Base-by-base conservation (phyloP, 1,140 invertebrate species). In the Aphaenogaster ashmeadi region DNA sequence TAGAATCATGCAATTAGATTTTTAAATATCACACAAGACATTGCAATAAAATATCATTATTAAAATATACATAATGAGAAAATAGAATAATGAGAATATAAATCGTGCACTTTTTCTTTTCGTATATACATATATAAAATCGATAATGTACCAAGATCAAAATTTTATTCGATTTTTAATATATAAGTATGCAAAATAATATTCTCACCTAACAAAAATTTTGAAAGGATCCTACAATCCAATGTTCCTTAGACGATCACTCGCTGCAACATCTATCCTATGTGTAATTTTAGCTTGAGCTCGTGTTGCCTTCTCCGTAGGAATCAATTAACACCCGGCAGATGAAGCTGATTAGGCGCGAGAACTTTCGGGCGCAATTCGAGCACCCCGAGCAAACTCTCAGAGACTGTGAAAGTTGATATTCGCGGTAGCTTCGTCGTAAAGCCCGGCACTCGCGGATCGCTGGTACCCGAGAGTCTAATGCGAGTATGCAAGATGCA, bases 331-430 rank as follows among this genome's bases (percentile, higher is more conserved):
- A 81, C 64, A 50, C 50, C 36, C 52, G 21, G 13, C 13, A 6
- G 15, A 81, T 71, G 50, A 71, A 71, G 18, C 64, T 81, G 50
- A 81, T 81, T 81, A 71, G 66, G 15, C 78, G 50, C 79, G 21
- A 71, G 50, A 71, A 81, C 79, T 81, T 81, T 81, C n/a, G 21
- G 52, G 36, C 21, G 64, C 38, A 71, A 71, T 71, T 71, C 52
- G 66, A 81, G 64, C 21, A 69, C n/a, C 52, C 36, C 36, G 11
- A 13, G 41, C 50, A 56, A 54, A 81, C n/a, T 75, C 27, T 84
- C 54, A 8, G 41, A 84, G 41, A 83, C 52, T 72, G 52, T 72
- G 67, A 75, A 75, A 84, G 54, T 56, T 38, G 69, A 84, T 74
- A 84, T 60, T 50, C 41, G 52, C 50, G 47, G 36, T 54, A 60